A percentile compares a stretch with the other conserved stretches of the same genome.
Evolutionary conservation across 2,888 invertebrate genomes (phyloP).

Genomic region (Amblyjoppa proteus): DNA sequence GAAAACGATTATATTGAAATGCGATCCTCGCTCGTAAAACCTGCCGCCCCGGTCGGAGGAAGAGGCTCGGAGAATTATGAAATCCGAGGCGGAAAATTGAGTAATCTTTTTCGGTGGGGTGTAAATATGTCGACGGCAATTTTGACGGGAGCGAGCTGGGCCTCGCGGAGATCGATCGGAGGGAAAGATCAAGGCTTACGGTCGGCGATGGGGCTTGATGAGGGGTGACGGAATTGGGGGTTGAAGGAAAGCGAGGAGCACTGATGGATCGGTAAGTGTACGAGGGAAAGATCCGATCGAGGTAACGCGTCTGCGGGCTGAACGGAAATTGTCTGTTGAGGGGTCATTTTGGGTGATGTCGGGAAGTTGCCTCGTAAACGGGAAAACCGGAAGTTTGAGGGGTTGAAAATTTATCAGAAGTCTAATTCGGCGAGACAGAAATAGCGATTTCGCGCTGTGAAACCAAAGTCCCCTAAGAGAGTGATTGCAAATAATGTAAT

Average conservation of each 20-base stretch:
- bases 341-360: too few relatives aligned
- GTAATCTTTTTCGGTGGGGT: slow-evolving; percentile 1
- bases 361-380: too few relatives aligned
- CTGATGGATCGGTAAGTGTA: background rate
- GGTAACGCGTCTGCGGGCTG: too few relatives aligned
- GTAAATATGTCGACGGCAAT: background rate
- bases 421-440: too few relatives aligned
- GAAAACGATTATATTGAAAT: slow-evolving; percentile 56
- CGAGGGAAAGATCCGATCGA: background rate
- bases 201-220: background rate
- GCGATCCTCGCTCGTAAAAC: slow-evolving; percentile 23
- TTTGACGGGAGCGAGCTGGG: slow-evolving; percentile 7
- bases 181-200: too few relatives aligned
- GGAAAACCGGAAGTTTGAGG: too few relatives aligned
- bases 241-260: background rate
- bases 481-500: too few relatives aligned
- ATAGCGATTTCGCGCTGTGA: too few relatives aligned
- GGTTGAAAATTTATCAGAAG: too few relatives aligned
- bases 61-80: background rate
- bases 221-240: background rate
- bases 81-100: slow-evolving; percentile 13
- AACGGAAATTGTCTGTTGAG: too few relatives aligned
- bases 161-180: background rate
- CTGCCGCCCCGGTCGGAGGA: background rate
- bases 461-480: too few relatives aligned